Conservation (phyloP, 2,797 vertebrate genomes). For the Steatocranus sp. region DNA sequence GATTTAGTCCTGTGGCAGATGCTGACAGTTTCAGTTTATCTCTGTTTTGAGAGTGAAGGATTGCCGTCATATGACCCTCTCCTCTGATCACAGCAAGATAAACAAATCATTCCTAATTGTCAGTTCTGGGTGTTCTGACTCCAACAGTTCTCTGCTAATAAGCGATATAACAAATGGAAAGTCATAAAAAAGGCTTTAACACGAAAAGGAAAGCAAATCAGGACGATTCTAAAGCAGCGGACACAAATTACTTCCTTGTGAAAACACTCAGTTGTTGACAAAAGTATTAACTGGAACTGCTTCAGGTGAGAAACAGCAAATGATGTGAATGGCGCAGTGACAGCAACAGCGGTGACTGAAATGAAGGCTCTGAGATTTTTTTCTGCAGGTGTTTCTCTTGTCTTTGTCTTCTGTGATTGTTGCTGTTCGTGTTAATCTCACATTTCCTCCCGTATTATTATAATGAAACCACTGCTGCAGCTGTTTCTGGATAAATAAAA, state of each 20-base stretch:
- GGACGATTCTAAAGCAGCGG: neutral
- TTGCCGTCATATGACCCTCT: conserved; percentile 15
- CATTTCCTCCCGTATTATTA: conserved; percentile 23
- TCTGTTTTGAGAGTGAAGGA: conserved; percentile 35
- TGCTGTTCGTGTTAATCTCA: conserved; percentile 12
- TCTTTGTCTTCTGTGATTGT: neutral
- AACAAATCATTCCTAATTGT: conserved; percentile 47
- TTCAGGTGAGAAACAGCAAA: neutral
- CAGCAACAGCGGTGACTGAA: neutral
- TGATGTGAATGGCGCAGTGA: neutral
- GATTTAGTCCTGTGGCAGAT: conserved; percentile 31
- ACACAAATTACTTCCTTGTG: neutral
- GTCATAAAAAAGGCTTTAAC: neutral
- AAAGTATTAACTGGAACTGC: neutral
- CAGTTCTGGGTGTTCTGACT: conserved; percentile 49
- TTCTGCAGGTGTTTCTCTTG: conserved; percentile 16
- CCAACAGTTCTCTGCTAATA: conserved; percentile 21
- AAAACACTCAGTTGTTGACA: neutral
- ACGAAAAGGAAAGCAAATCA: neutral
- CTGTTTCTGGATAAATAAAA: conserved; percentile 37
- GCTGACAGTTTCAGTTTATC: conserved; percentile 26
- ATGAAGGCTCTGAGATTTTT: neutral
- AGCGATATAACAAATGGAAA: conserved; percentile 37
- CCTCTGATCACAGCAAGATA: conserved; percentile 53
- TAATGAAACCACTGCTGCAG: conserved; percentile 27